Evolutionary conservation across 2,797 vertebrate species (phyloP), one percentile per base, ranked within the genome.

Genomic region (Chloroceryle inda): DNA sequence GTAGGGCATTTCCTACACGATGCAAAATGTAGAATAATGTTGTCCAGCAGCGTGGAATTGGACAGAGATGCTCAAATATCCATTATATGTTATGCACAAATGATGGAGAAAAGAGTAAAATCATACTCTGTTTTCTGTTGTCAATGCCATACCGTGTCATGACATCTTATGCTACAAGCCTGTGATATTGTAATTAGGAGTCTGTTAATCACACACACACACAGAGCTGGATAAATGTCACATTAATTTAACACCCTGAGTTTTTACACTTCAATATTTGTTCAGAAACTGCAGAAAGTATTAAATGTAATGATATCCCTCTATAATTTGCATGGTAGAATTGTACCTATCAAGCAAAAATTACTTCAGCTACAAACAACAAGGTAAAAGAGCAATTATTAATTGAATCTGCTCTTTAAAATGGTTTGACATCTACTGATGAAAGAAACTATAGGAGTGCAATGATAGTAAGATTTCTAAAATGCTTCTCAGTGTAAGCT

Each of bases 341-440:
- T 85, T 93, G 86, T 83, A 94, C 86, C 68, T 91, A 85, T 89
- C 78, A 75, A 91, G 94, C 72, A 85, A 92, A 96, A 95, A 91
- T 85, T 69, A 53, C 87, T 94, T 91, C 82, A 75, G 68, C 89
- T 97, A 64, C 92, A 94, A 95, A 89, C 78, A 95, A 91, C 78
- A 18, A 26, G 21, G 78, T 62, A 68, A 92, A 86, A 91, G 81
- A 94, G 92, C 72, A 89, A 42, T 93, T 94, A 91, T 91, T 95
- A 88, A 92, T 91, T 96, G 87, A 94, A 89, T 91, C 82, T 61
- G 50, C 81, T 95, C 58, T 85, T 92, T 85, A 92, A 92, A 96
- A 95, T 78, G 75, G 42, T 85, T 96, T 95, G 87, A 75, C 75
- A 85, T 80, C 86, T 77, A 15, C 78, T 83, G 89, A 94, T 96